Conservation (phyloP, 2,888 invertebrate species). For the Netelia fuscicornis region DNA sequence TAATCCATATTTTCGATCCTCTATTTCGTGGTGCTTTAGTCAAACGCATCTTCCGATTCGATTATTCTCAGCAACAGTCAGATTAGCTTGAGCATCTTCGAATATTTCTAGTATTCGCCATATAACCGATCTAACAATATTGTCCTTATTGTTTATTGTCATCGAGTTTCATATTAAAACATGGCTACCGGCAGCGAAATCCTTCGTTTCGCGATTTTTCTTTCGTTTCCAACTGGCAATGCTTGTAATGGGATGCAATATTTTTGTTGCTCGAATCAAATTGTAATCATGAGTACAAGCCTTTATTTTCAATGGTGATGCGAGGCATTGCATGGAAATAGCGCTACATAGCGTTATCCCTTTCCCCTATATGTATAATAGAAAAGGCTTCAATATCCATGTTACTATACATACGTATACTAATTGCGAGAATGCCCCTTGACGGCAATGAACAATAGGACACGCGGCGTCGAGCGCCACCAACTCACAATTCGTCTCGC, state of each 20-base stretch:
- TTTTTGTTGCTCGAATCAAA: background rate
- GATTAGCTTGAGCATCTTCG: background rate
- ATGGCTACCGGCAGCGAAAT: too few species aligned
- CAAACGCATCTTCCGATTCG: background rate
- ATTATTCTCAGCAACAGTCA: constrained; percentile 28
- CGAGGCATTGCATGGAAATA: background rate
- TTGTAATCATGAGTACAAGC: background rate
- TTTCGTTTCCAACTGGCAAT: too few species aligned
- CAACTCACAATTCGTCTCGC: constrained; percentile 52
- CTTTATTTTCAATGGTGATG: background rate
- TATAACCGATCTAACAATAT: too few species aligned
- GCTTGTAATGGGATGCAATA: too few species aligned
- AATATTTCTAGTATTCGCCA: too few species aligned
- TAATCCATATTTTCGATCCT: background rate
- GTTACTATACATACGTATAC: background rate
- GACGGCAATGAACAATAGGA: constrained; percentile 30
- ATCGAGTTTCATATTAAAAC: too few species aligned
- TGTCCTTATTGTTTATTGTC: too few species aligned
- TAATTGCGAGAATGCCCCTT: background rate
- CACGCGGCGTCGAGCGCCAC: constrained; percentile 19
- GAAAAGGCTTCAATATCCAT: background rate
- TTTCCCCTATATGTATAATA: too few species aligned
- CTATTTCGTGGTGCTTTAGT: background rate
- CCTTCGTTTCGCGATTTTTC: too few species aligned
- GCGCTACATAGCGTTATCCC: background rate